Conservation (phyloP, 2,888 invertebrate genomes). For the Pecten maximus region DNA sequence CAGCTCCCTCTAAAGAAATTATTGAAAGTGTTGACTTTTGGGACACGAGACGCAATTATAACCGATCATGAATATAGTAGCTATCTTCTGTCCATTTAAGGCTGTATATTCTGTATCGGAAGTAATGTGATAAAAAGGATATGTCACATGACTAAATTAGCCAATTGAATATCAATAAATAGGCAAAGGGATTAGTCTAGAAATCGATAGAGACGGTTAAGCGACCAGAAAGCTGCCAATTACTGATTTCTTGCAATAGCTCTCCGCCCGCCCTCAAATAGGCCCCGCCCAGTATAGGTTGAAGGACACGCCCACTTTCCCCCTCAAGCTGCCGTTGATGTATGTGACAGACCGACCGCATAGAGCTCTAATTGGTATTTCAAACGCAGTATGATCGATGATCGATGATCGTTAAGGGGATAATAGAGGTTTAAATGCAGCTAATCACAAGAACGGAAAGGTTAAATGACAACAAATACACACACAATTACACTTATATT, state of each 20-base stretch:
- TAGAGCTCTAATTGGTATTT: constrained; percentile 2
- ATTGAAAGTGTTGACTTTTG: constrained; percentile 22
- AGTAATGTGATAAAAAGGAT: background rate
- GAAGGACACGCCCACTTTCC: background rate
- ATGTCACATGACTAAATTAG: constrained; percentile 33
- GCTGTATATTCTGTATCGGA: constrained; percentile 9
- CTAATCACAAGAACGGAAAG: background rate
- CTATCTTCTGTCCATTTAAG: constrained; percentile 13
- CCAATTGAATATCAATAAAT: constrained; percentile 35
- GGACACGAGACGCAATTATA: constrained; percentile 12
- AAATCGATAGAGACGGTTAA: background rate
- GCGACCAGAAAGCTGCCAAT: background rate
- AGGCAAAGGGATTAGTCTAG: constrained; percentile 15
- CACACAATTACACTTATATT: background rate
- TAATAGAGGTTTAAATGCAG: background rate
- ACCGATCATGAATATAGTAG: constrained; percentile 26
- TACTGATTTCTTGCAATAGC: background rate
- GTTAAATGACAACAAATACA: background rate
- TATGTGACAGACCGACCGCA: constrained; percentile 14
- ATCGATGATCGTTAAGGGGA: constrained; percentile 30
- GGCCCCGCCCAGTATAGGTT: background rate
- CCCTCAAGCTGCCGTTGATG: background rate
- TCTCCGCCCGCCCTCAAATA: constrained; percentile 1
- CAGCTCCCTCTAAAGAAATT: constrained; percentile 12
- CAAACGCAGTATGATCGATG: constrained; percentile 4